phyloP scores from a whole-genome alignment of 2,113 vertebrate species.

The Mormyrus iriodes region DNA sequence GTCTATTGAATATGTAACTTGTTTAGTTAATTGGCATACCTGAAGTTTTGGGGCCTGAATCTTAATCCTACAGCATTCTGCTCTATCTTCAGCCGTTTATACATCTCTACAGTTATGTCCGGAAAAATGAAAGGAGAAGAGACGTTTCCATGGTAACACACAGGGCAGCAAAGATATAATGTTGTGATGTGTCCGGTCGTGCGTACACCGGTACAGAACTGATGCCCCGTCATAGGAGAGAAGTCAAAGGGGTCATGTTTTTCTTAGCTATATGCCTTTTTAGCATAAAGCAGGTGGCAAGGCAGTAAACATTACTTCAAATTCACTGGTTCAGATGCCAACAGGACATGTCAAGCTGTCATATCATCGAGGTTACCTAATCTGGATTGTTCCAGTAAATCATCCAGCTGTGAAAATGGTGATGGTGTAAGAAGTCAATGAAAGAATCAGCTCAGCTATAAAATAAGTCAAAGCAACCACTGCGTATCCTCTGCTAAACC shows the following conservation, averaged over 20 bases:
- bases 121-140: slow-evolving; percentile 33
- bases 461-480: background rate
- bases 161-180: slow-evolving; percentile 32
- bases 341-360: background rate
- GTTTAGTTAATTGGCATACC: slow-evolving; percentile 12
- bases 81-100: slow-evolving; percentile 34
- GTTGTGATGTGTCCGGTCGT: slow-evolving; percentile 22
- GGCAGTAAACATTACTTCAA: background rate
- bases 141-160: slow-evolving; percentile 43
- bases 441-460: background rate
- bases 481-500: background rate
- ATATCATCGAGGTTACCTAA: background rate
- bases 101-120: slow-evolving; percentile 25
- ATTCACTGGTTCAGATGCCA: background rate
- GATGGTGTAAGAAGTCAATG: background rate
- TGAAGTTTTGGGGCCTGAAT: slow-evolving; percentile 13
- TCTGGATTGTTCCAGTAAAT: background rate
- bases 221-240: background rate
- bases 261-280: background rate
- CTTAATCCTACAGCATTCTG: slow-evolving; percentile 25
- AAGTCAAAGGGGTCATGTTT: background rate
- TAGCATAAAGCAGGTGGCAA: background rate
- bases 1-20: background rate
- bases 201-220: slow-evolving; percentile 18
- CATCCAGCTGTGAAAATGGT: background rate